Conservation (phyloP, 2,797 vertebrate genomes). For the Oceanodroma leucorhoa region DNA sequence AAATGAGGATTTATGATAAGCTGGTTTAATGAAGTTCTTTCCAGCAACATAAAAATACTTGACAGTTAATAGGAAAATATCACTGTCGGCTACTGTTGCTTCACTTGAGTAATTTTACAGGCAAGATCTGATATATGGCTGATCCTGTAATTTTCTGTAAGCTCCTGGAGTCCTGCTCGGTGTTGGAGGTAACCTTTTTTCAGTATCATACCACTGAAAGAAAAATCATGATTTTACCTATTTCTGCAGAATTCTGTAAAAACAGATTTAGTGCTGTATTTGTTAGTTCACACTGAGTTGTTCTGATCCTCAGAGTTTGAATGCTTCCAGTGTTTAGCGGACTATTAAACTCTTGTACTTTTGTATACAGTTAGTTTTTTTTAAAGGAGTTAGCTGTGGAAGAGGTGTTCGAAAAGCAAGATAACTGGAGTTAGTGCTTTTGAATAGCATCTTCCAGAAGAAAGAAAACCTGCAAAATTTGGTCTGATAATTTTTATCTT, state of each 20-base stretch:
- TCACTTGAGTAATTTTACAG: background rate
- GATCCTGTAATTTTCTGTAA: background rate
- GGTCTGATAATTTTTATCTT: background rate
- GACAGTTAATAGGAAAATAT: background rate
- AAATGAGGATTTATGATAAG: background rate
- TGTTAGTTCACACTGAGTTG: background rate
- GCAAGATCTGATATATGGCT: background rate
- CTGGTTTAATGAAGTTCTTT: background rate
- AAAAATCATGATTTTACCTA: background rate
- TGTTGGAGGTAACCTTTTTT: background rate
- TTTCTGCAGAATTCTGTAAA: background rate
- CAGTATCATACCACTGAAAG: background rate
- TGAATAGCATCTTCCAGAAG: background rate
- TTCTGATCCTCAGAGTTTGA: background rate
- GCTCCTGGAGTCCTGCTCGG: background rate
- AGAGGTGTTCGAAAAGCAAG: background rate
- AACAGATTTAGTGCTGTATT: background rate
- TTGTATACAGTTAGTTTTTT: background rate
- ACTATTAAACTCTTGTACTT: background rate
- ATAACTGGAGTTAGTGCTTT: background rate
- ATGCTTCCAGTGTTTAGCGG: background rate
- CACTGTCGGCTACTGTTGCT: background rate
- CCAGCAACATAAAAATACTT: background rate
- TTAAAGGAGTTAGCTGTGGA: background rate
- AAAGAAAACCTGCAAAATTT: background rate